phyloP scores from a whole-genome alignment of 2,888 invertebrate genomes.

The Brenthis daphne region DNA sequence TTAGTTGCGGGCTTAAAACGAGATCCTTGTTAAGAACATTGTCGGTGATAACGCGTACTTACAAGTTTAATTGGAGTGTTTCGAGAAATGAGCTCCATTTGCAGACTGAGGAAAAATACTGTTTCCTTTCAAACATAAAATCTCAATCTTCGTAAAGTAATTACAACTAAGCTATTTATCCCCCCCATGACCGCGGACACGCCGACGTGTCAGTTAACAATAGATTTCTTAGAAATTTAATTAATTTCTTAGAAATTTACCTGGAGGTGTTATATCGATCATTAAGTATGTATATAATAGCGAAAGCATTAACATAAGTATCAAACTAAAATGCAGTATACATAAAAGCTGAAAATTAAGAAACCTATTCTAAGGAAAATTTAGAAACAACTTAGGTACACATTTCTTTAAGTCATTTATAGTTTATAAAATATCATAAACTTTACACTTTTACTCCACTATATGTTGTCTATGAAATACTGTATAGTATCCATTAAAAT shows the following conservation, averaged over 20 bases:
- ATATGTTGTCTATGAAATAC: no score
- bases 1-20: constrained; percentile 22
- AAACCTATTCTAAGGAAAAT: not conserved
- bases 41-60: constrained; percentile 24
- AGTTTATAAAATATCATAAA: no score
- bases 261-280: not conserved
- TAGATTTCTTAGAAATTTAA: no score
- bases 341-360: not conserved
- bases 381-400: not conserved
- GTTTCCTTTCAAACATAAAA: constrained; percentile 10
- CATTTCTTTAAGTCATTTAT: no score
- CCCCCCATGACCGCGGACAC: no score
- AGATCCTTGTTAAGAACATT: constrained; percentile 24
- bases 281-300: not conserved
- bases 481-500: no score
- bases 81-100: constrained; percentile 5
- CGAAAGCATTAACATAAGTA: no score
- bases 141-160: not conserved
- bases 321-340: no score
- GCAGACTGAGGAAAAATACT: not conserved
- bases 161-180: not conserved
- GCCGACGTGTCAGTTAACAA: no score
- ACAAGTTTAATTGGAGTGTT: constrained; percentile 28
- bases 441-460: no score
- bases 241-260: no score